phyloP scores from a whole-genome alignment of 1,140 invertebrate genomes.

The Aphelenchoides besseyi region DNA sequence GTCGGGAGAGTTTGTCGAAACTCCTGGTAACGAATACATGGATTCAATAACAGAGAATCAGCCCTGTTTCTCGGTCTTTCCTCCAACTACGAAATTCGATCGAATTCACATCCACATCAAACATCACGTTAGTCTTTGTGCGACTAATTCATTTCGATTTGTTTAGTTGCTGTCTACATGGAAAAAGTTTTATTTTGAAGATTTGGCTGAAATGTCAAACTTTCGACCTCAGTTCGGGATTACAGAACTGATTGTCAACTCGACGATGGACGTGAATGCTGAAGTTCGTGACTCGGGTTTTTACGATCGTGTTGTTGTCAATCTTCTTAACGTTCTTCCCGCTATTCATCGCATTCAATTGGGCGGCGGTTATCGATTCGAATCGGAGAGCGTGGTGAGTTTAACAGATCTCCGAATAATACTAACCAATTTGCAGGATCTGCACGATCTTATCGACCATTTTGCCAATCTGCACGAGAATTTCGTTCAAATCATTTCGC shows the following conservation, averaged over 20 bases:
- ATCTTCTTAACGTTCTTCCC: background rate
- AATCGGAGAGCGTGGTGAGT: background rate
- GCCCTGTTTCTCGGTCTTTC: conserved; percentile 1
- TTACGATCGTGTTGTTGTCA: background rate
- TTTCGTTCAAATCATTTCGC: background rate
- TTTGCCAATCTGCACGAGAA: background rate
- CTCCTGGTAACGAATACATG: background rate
- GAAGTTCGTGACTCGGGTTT: background rate
- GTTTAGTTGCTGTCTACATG: background rate
- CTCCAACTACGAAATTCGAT: background rate
- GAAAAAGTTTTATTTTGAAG: conserved; percentile 7
- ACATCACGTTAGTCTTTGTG: background rate
- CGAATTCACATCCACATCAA: background rate
- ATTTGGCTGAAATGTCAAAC: background rate
- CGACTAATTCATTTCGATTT: background rate
- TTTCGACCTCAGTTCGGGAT: conserved; percentile 4
- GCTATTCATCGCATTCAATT: background rate
- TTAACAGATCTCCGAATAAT: no score
- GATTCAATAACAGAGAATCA: background rate
- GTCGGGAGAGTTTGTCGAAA: background rate
- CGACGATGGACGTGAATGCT: background rate
- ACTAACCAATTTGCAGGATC: background rate
- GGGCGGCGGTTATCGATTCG: conserved; percentile 10
- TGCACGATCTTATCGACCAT: background rate
- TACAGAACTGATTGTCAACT: background rate